Conservation (phyloP, 2,888 invertebrate species). For the Steromphala cineraria region DNA sequence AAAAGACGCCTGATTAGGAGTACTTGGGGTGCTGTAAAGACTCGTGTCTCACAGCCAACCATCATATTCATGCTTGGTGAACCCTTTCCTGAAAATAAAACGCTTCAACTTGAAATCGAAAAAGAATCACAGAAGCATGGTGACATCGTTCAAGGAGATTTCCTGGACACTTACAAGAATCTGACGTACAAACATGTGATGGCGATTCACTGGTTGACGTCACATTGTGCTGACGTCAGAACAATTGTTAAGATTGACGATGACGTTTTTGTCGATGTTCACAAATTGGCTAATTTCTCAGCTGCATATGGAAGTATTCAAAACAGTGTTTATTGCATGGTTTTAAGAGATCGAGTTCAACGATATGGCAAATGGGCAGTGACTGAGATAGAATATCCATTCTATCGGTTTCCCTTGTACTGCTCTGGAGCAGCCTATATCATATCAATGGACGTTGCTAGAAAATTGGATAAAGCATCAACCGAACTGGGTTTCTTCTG, state of each 20-base stretch:
- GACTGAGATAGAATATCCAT: conserved; percentile 41
- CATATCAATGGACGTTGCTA: conserved; percentile 10
- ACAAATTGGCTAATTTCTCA: conserved; percentile 78
- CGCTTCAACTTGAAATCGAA: conserved; percentile 33
- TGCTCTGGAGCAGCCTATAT: conserved; percentile 48
- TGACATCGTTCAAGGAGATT: conserved; percentile 64
- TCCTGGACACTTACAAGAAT: conserved; percentile 71
- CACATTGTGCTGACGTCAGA: conserved; percentile 64
- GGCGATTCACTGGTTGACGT: conserved; percentile 62
- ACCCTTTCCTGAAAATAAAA: not conserved
- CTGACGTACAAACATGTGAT: conserved; percentile 72
- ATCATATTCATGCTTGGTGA: conserved; percentile 44
- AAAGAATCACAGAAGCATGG: conserved; percentile 36
- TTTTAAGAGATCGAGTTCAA: conserved; percentile 42
- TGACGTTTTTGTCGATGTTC: conserved; percentile 72
- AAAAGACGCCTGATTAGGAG: conserved; percentile 46
- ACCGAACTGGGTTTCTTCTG: conserved; percentile 42
- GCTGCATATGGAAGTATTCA: conserved; percentile 34
- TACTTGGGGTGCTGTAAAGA: conserved; percentile 47
- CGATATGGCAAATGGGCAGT: conserved; percentile 54
- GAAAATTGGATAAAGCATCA: conserved; percentile 29
- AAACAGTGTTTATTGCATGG: conserved; percentile 53
- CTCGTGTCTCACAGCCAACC: conserved; percentile 28
- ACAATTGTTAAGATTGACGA: conserved; percentile 72
- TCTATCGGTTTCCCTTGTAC: conserved; percentile 53